Evolutionary conservation across 2,113 vertebrate genomes (phyloP).

Genomic region (Laticauda colubrina): DNA sequence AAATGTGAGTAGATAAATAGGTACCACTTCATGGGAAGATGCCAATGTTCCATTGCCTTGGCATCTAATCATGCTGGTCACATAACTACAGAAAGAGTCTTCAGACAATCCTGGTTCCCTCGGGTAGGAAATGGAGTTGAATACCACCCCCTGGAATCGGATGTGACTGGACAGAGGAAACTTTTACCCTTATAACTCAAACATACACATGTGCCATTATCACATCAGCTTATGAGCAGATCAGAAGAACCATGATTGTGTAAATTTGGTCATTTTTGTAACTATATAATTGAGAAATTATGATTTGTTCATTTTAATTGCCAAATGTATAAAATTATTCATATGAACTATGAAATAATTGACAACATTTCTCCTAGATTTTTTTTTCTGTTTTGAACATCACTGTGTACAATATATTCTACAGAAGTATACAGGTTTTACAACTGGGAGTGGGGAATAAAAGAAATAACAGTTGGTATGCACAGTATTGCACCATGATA

Average conservation of each 20-base stretch:
- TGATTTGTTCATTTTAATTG: slow-evolving; percentile 8
- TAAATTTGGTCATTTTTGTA: neutral
- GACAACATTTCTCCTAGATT: neutral
- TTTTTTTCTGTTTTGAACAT: fast-evolving
- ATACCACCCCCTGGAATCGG: neutral
- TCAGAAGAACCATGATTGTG: neutral
- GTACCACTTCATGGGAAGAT: neutral
- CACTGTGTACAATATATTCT: slow-evolving; percentile 18
- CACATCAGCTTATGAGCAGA: too few species aligned
- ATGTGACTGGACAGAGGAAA: neutral
- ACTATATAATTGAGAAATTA: neutral
- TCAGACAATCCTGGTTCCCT: neutral
- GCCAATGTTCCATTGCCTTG: neutral
- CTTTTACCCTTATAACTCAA: neutral
- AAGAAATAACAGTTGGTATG: slow-evolving; percentile 53
- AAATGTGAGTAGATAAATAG: neutral
- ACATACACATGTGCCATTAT: neutral
- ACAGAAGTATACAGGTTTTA: slow-evolving; percentile 27
- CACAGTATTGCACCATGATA: slow-evolving; percentile 52
- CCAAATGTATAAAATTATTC: neutral
- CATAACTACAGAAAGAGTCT: neutral
- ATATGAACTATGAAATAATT: slow-evolving; percentile 17
- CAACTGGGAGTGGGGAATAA: slow-evolving; percentile 43
- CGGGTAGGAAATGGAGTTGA: neutral
- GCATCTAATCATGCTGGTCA: neutral